Evolutionary conservation across 2,888 invertebrate species (phyloP), one percentile per base, ranked within the genome.

Genomic region (Thelaira solivaga): DNA sequence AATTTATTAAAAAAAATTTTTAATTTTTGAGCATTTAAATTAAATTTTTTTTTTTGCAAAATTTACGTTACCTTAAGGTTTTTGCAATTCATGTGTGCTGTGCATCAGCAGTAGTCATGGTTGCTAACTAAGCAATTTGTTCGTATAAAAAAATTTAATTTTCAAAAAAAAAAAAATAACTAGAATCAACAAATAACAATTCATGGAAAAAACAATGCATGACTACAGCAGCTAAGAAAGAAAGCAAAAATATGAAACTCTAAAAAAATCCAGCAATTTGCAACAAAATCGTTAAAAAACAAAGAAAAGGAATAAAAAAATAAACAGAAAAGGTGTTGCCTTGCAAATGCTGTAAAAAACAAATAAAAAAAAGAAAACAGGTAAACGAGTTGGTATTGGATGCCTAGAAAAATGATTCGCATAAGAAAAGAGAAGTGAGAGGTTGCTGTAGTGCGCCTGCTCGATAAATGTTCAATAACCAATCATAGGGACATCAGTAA

Each of bases 381-480:
- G 39, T 13, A 41, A 29, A 41, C 29, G 18, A 1, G 2, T 16
- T 11, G 11, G 41, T 22, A 57, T 55, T 36, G 68, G 57, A 26
- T 68, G 68, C n/a, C 16, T 34, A 26, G 11, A 31, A 18, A 24
- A 49, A 36, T 39, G 20, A 2, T n/a, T n/a, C 0, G n/a, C n/a
- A n/a, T n/a, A 10, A n/a, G 31, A 24, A 59, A n/a, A 22, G n/a
- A 10, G 13, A 49, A 39, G 5, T 22, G 43, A 45, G 43, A 55
- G 51, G 20, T 45, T 45, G 22, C 11, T 53, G 3, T 57, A 62
- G 2, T 74, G 78, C 78, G 78, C 78, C 69, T 74, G 74, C 78
- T 78, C 78, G 78, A 78, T 78, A 68, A 65, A 71, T 69, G 69
- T 65, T 78, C 78, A 78, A 78, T 78, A 78, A 78, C 78, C 78